Evolutionary conservation across 1,140 invertebrate genomes (phyloP).

Genomic region (Yoshiicerus persimilis): DNA sequence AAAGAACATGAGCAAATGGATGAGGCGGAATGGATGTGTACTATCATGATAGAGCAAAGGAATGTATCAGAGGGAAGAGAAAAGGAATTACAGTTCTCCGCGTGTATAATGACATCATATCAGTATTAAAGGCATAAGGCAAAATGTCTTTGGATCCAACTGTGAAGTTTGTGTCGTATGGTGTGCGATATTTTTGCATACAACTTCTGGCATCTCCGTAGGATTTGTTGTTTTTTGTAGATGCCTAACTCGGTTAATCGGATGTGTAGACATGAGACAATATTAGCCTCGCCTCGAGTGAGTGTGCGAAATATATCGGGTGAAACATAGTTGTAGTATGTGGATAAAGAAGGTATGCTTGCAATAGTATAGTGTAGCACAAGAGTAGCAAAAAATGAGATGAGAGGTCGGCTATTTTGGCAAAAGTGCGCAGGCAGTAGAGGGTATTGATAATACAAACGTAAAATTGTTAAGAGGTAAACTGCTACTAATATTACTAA

Average conservation of each 20-base stretch:
- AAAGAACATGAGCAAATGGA: neutral
- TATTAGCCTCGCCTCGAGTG: slow-evolving; percentile 6
- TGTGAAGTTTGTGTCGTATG: neutral
- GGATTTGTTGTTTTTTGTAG: slow-evolving; percentile 25
- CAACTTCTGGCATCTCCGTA: neutral
- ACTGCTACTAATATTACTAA: neutral
- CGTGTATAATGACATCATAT: neutral
- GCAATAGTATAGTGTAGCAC: neutral
- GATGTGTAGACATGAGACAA: slow-evolving; percentile 27
- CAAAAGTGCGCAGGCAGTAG: slow-evolving; percentile 16
- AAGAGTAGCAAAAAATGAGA: slow-evolving; percentile 25
- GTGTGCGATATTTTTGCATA: slow-evolving; percentile 25
- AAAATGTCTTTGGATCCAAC: neutral
- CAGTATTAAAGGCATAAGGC: neutral
- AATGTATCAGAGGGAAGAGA: neutral
- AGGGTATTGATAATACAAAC: neutral
- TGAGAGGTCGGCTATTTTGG: slow-evolving; percentile 34
- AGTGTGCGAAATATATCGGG: slow-evolving; percentile 19
- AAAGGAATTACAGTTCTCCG: neutral
- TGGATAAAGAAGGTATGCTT: neutral
- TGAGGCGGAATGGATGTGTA: neutral
- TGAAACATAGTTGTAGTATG: neutral
- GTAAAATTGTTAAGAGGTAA: neutral
- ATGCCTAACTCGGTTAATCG: neutral
- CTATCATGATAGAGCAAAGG: neutral